Conservation (phyloP, 2,113 vertebrate genomes). For the Calypte anna region DNA sequence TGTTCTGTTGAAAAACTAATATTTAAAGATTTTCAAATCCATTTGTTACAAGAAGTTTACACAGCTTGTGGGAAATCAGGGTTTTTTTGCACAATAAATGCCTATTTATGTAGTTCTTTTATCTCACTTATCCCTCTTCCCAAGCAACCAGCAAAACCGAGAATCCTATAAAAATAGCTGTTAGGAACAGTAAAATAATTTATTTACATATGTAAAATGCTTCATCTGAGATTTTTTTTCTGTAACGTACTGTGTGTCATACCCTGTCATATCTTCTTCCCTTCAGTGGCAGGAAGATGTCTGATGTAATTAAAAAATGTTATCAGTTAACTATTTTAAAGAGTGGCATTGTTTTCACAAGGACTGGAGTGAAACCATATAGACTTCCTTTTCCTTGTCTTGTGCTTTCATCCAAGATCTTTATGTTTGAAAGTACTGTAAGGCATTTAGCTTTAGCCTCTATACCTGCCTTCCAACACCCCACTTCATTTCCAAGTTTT, state of each 20-base stretch:
- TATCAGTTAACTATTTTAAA: conserved; percentile 62
- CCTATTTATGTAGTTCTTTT: conserved; percentile 23
- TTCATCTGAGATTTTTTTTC: conserved; percentile 40
- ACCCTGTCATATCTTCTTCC: conserved; percentile 24
- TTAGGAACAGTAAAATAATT: conserved; percentile 46
- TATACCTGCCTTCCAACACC: conserved; percentile 66
- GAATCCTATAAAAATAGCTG: conserved; percentile 20
- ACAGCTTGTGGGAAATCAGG: conserved; percentile 21
- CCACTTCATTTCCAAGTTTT: conserved; percentile 67
- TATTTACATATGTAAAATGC: not conserved
- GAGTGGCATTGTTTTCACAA: conserved; percentile 69
- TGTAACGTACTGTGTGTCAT: not conserved
- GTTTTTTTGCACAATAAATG: not conserved
- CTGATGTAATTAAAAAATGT: conserved; percentile 58
- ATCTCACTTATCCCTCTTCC: conserved; percentile 37
- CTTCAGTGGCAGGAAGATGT: conserved; percentile 56
- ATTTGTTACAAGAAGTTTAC: not conserved
- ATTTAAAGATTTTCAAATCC: not conserved
- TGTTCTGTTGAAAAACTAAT: not conserved
- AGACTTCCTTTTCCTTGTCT: conserved; percentile 66
- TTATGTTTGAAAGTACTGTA: conserved; percentile 72
- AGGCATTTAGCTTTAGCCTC: conserved; percentile 68
- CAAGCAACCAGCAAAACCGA: conserved; percentile 38
- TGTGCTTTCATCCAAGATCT: conserved; percentile 73
- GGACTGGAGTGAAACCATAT: conserved; percentile 70